Evolutionary conservation across 1,140 invertebrate species (phyloP), one percentile per base, ranked within the genome.

Genomic region (Heterodera schachtii): DNA sequence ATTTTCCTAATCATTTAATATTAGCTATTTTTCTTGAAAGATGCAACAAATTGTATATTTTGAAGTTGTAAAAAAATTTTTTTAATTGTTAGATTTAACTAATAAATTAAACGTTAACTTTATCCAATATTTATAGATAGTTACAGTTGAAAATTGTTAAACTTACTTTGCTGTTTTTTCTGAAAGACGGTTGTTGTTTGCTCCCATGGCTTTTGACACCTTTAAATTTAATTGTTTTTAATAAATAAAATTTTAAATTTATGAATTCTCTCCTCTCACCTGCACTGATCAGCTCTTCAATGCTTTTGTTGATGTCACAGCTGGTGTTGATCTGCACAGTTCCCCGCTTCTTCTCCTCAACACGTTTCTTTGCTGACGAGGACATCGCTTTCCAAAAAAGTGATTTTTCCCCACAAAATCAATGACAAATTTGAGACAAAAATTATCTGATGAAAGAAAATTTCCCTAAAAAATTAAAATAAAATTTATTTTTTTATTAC

Each of bases 261-360:
- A n/a, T n/a, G n/a, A n/a, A n/a, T n/a, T n/a, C n/a, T n/a, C n/a
- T n/a, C n/a, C n/a, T n/a, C n/a, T 60, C 46, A 78, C 76, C 76
- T 46, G 57, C 64, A 47, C 70, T 78, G 70, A 78, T 78, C 31
- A 78, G 21, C 41, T 78, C 76, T 47, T 78, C 76, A 67, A 78
- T 78, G 41, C 76, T 78, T 47, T 78, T 78, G 11, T 70, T 31
- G 44, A 64, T 49, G 47, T 78, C 76, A 44, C 52, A 52, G 49
- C 49, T 78, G 49, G 76, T 78, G 60, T 78, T 78, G 66, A 78
- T 78, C 70, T 78, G 76, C 21, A 78, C 76, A 8, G 76, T 78
- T 3, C 76, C 76, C 19, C 76, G 76, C 76, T 69, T 69, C 4
- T 52, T 64, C 31, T 64, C 21, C 31, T 78, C 76, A 31, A 78